Conservation (phyloP, 2,113 vertebrate species). For the Microcebus lehilahytsara region DNA sequence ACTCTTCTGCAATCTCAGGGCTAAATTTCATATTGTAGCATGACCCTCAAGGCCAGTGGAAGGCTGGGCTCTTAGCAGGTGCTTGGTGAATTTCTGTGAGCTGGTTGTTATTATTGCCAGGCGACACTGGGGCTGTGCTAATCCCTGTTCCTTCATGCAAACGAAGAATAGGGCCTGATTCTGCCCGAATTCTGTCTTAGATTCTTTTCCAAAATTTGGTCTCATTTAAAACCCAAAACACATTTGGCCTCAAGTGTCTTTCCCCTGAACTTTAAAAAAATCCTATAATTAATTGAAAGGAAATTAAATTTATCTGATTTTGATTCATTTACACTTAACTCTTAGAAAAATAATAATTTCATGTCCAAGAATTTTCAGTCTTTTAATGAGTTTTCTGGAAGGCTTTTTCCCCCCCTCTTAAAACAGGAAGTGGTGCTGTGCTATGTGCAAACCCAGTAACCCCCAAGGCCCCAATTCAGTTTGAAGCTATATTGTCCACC, state of each 20-base stretch:
- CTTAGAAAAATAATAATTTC: conserved; percentile 63
- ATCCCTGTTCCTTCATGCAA: conserved; percentile 6
- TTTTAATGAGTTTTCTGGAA: conserved; percentile 72
- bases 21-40: not conserved
- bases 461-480: conserved; percentile 59
- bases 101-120: not conserved
- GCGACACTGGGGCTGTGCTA: conserved; percentile 6
- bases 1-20: not conserved
- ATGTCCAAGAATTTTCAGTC: conserved; percentile 70
- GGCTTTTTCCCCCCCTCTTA: conserved; percentile 43
- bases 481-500: conserved; percentile 55
- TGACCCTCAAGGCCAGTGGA: not conserved
- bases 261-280: conserved; percentile 54
- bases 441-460: conserved; percentile 61
- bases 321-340: conserved; percentile 74
- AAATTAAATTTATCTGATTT: conserved; percentile 78
- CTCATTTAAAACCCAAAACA: conserved; percentile 67
- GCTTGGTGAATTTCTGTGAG: not conserved
- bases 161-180: conserved; percentile 32
- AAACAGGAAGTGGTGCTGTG: conserved; percentile 73
- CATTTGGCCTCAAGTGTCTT: conserved; percentile 60
- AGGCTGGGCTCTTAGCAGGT: not conserved
- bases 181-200: conserved; percentile 4
- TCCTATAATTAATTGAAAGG: conserved; percentile 69
- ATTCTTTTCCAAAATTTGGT: conserved; percentile 53